Base-by-base conservation (phyloP, 2,888 invertebrate genomes). In the Caradrina clavipalpis region DNA sequence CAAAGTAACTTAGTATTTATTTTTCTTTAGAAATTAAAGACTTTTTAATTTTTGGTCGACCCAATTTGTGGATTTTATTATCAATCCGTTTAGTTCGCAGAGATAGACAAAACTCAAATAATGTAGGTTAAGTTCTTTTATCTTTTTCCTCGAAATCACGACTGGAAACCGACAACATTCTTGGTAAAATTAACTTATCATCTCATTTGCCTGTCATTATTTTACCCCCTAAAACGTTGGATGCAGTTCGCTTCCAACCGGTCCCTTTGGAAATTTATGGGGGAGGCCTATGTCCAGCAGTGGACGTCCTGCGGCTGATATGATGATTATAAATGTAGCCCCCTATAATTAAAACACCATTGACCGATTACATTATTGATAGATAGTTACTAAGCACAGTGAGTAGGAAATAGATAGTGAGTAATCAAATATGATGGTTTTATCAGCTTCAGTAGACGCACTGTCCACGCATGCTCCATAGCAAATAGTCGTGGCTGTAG, bases 321-420 rank as follows among this genome's bases (percentile, higher is more conserved):
- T n/a, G n/a, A n/a, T n/a, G n/a, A n/a, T n/a, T n/a, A n/a, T n/a
- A n/a, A n/a, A n/a, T n/a, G n/a, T n/a, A 11, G 1, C 2, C 0
- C 17, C 1, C 35, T 21, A 39, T 13, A 22, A 68, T 26, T 69
- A 69, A 42, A 19, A 0, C 58, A 70, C 71, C 71, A 7, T 58
- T 69, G 69, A 71, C 60, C 31, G 69, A 69, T 69, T 69, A 71
- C 10, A 13, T 7, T 45, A 51, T 35, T 45, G 7, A 51, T 19
- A 19, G 49, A 35, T 45, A 21, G 2, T n/a, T n/a, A n/a, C n/a
- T n/a, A n/a, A n/a, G n/a, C n/a, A n/a, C n/a, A n/a, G n/a, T 42
- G 1, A 42, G 49, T 31, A 2, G 21, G 49, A 21, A 39, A 17
- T 26, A 26, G 54, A 49, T 69, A 55, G 55, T 47, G 15, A 0